These are phyloP conservation scores for Eospalax fontanierii DNA, from an alignment of 2,797 vertebrate genomes.

Conservation along the genomic window DNA sequence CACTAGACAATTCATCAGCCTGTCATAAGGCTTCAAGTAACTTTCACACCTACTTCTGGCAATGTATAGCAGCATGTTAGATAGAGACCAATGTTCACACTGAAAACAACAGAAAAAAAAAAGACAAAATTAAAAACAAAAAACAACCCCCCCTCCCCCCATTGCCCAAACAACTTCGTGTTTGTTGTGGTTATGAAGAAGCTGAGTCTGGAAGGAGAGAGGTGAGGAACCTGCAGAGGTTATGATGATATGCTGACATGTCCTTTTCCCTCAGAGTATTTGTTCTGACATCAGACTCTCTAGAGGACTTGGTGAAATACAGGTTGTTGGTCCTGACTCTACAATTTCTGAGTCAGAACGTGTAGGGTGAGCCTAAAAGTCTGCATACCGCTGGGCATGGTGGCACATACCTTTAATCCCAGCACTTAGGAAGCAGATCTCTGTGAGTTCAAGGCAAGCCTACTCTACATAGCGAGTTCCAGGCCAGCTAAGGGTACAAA, in stretches of 20 bases:
- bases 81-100: background rate
- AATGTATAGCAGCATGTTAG: background rate
- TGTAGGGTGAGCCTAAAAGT: background rate
- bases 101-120: background rate
- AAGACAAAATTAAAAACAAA: conserved; percentile 1
- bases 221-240: background rate
- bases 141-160: background rate
- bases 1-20: background rate
- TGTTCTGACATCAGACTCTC: background rate
- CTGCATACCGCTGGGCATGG: too few relatives aligned
- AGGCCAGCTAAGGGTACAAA: too few relatives aligned
- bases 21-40: background rate
- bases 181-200: background rate
- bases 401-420: too few relatives aligned
- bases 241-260: background rate
- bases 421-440: too few relatives aligned
- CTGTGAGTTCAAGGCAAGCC: too few relatives aligned
- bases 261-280: background rate
- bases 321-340: background rate
- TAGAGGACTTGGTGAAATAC: background rate
- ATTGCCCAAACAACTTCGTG: background rate
- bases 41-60: background rate
- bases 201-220: background rate
- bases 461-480: too few relatives aligned
- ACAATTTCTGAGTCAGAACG: background rate